Conservation (phyloP, 1,140 invertebrate genomes). For the Sycophaga agraensis region DNA sequence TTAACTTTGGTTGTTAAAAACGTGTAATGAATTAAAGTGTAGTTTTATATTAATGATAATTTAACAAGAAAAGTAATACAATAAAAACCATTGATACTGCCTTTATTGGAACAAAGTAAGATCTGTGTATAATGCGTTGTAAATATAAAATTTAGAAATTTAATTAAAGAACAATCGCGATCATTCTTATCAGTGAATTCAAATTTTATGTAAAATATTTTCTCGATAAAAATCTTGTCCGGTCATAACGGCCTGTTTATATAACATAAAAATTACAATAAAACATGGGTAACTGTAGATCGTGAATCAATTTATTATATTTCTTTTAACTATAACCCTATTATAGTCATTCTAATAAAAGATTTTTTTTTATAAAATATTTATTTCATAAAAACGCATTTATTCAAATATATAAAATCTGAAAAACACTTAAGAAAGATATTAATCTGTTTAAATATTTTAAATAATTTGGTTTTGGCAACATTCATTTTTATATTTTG, state of each 20-base stretch:
- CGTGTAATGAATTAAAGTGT: too few relatives aligned
- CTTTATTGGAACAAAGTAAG: constrained; percentile 5
- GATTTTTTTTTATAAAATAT: too few relatives aligned
- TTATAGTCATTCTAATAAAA: too few relatives aligned
- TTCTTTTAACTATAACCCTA: too few relatives aligned
- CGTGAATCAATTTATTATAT: too few relatives aligned
- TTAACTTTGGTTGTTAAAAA: too few relatives aligned
- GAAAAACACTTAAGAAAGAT: too few relatives aligned
- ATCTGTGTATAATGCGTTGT: constrained; percentile 19
- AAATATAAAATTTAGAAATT: constrained; percentile 18
- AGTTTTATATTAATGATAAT: neutral
- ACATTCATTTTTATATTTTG: too few relatives aligned
- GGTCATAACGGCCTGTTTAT: constrained; percentile 12
- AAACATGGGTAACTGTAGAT: constrained; percentile 1
- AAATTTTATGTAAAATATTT: constrained; percentile 18
- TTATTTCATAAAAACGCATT: too few relatives aligned
- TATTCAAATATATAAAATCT: too few relatives aligned
- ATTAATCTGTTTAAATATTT: too few relatives aligned
- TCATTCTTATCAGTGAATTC: neutral
- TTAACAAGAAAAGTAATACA: neutral
- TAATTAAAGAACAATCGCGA: neutral
- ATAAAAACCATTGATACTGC: constrained; percentile 3
- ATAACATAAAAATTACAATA: constrained; percentile 11
- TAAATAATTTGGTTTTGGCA: too few relatives aligned
- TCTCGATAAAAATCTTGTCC: neutral